Percentiles rank a stretch among this genome's conserved stretches.
These are phyloP conservation scores for Phyllopteryx taeniolatus DNA, from an alignment of 2,113 vertebrate species.

Conservation along the genomic window DNA sequence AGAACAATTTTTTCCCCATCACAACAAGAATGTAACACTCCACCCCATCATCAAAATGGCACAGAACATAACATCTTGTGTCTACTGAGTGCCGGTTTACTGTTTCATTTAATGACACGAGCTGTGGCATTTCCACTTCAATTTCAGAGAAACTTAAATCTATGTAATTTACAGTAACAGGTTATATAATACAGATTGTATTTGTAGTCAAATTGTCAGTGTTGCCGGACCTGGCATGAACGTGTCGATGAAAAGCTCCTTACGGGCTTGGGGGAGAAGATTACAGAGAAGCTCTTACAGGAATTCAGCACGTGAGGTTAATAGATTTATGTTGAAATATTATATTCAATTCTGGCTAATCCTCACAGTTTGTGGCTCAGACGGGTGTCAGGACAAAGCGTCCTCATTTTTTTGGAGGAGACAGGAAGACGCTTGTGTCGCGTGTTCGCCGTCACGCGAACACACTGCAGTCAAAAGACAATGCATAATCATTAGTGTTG, in stretches of 20 bases:
- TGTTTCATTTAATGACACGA: not conserved
- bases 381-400: slow-evolving; percentile 41
- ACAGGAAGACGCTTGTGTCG: slow-evolving; percentile 5
- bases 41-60: too few species aligned
- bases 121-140: not conserved
- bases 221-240: slow-evolving; percentile 54
- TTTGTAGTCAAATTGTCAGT: slow-evolving; percentile 37
- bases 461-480: not conserved
- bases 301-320: slow-evolving; percentile 62
- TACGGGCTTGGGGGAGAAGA: slow-evolving; percentile 65
- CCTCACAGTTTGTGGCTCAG: slow-evolving; percentile 32
- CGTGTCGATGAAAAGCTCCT: slow-evolving; percentile 73
- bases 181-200: slow-evolving; percentile 49
- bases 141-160: slow-evolving; percentile 15
- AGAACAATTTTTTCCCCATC: too few species aligned
- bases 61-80: not conserved
- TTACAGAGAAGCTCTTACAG: slow-evolving; percentile 67
- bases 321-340: slow-evolving; percentile 73
- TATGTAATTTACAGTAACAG: slow-evolving; percentile 22
- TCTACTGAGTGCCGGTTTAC: not conserved
- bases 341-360: slow-evolving; percentile 59
- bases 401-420: slow-evolving; percentile 25
- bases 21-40: too few species aligned
- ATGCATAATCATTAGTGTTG: not conserved
- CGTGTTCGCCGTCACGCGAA: not conserved